Evolutionary conservation across 1,140 invertebrate genomes (phyloP), one percentile per base, ranked within the genome.

Genomic region (Zaprionus ghesquierei): DNA sequence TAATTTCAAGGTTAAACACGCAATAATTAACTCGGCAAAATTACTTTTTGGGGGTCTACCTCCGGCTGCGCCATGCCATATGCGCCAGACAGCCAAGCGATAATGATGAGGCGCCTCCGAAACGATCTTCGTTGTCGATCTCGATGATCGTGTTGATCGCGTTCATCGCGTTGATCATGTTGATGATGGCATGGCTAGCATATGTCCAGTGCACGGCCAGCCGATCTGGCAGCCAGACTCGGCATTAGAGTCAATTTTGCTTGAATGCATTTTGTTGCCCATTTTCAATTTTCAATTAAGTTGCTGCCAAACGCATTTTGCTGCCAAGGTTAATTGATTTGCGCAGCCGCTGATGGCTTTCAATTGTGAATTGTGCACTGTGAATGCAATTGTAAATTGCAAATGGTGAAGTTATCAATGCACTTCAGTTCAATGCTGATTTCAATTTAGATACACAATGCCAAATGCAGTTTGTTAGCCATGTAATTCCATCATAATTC

Each of bases 11-110:
- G 84, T 89, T 89, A 89, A 66, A 65, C 77, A 77, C 73, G 84
- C 85, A 84, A 82, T 80, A 87, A 89, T 86, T 86, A 86, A 86
- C 81, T 81, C 61, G 78, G 71, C 77, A 64, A 81, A 81, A 79
- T 79, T 81, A 70, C 74, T 77, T 70, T n/a, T 75, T 75, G 60
- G 71, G 71, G 66, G 64, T 70, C 69, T 55, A 61, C 44, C 54
- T 55, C 54, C 44, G 59, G 61, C 60, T 69, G 61, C 31, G 60
- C 58, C 71, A 78, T 71, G 35, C 35, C 35, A 41, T 41, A 58
- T 80, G 81, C 81, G 70, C 41, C 13, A 23, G 27, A 15, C 20
- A 15, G 5, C 23, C 18, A 18, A 58, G 31, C 41, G 20, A 46
- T 56, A 27, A 55, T 61, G 64, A 61, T 44, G 29, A 53, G 13